phyloP scores from a whole-genome alignment of 2,888 invertebrate species.

The Lacanobia oleracea region DNA sequence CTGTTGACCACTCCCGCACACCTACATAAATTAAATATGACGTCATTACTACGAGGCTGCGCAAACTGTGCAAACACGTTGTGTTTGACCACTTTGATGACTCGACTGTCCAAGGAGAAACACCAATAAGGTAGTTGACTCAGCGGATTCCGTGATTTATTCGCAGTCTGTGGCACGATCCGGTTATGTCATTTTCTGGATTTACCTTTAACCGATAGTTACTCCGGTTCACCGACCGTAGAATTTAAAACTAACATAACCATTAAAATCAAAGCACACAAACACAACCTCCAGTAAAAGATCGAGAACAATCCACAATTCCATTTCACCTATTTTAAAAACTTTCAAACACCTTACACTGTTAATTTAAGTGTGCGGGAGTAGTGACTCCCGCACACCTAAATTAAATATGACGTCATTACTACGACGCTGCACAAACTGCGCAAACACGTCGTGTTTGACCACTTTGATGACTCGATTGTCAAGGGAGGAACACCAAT shows the following conservation, averaged over 20 bases:
- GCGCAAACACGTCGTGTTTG: constrained; percentile 64
- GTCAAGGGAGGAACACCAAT: constrained; percentile 75
- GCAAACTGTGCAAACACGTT: constrained; percentile 47
- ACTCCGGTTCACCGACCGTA: background rate
- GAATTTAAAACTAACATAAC: no score
- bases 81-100: constrained; percentile 75
- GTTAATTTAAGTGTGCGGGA: no score
- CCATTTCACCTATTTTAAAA: background rate
- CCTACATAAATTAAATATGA: constrained; percentile 48
- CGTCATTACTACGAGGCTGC: constrained; percentile 52
- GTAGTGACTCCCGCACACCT: constrained; percentile 12
- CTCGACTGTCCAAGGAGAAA: constrained; percentile 73
- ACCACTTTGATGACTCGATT: constrained; percentile 75
- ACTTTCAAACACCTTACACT: constrained; percentile 23
- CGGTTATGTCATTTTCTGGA: no score
- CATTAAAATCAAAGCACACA: no score
- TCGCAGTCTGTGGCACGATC: no score
- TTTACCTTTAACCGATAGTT: no score
- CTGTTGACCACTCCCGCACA: constrained; percentile 17
- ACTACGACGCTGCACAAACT: constrained; percentile 44
- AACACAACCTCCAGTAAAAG: background rate
- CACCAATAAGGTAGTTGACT: constrained; percentile 80
- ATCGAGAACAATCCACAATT: background rate
- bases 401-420: constrained; percentile 58
- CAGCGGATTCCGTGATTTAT: constrained; percentile 79